Evolutionary conservation across 1,140 invertebrate species (phyloP), one percentile per base, ranked within the genome.

Genomic region (Conus betulinus): DNA sequence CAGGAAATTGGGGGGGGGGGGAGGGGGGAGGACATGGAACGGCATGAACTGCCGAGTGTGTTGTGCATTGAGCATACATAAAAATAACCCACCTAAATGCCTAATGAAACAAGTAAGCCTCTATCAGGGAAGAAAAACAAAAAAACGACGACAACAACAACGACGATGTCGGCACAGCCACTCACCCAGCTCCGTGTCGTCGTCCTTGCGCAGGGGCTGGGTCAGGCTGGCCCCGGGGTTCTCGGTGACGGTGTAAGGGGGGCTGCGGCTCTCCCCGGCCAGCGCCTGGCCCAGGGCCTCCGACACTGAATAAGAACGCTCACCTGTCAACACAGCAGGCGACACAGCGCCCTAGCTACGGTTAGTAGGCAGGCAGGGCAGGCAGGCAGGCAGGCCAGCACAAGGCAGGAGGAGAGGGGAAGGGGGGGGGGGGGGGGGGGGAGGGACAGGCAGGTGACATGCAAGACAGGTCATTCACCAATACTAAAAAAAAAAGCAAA

Each of bases 181-280:
- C 90, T 85, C 87, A 90, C 90, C 85, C 27, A 90, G 53, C 20
- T 90, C 90, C 60, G 71, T 15, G 15, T 90, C 86, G 5, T 90
- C 90, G 15, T 89, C 90, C 67, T 81, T 88, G 10, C 57, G 82
- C 51, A 85, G 60, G 39, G 90, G 90, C 67, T 90, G 90, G 13
- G 90, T 89, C 15, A 53, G 23, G 51, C 7, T 5, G 39, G 51
- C 3, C 39, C 79, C 79, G 10, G 51, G 51, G 4, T 5, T 8
- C 39, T 81, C 79, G 39, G 27, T 20, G 63, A 74, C 7, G 17
- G 85, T 87, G 71, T 79, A 71, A 15, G 85, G 85, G 39, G 85
- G 85, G 53, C 85, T 87, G 3, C 52, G 23, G 8, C 39, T 20
- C 17, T 87, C 85, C 8, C 13, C 57, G 17, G 53, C 10, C 67